Base-by-base conservation (phyloP, 2,888 invertebrate species). In the Zaprionus lineosus region DNA sequence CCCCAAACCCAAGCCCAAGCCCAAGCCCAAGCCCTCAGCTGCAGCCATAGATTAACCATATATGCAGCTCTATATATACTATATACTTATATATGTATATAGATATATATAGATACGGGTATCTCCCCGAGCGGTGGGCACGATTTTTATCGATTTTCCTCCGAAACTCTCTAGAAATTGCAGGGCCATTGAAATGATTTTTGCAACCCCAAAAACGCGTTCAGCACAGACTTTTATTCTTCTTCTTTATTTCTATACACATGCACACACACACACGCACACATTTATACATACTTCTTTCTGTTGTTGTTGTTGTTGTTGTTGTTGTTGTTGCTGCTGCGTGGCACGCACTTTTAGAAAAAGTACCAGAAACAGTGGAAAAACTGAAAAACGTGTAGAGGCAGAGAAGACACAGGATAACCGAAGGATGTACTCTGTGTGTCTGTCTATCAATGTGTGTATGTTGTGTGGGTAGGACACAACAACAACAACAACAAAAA, bases 331-430 rank as follows among this genome's bases (percentile, higher is more conserved):
- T 9, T 21, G 29, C 37, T 50, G 62, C 52, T 73, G 52, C 40
- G 51, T 74, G 21, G 37, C 62, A 79, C 79, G 83, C 79, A 86
- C 83, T 82, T 81, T 86, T 79, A 61, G 79, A 60, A n/a, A n/a
- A 65, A 71, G 46, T 41, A 43, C 40, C 67, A 73, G 73, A 59
- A 67, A 58, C 61, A 63, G 36, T 59, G 59, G 70, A 82, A 74
- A 77, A 82, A 74, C 70, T 67, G 58, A 48, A 59, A 51, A 59
- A 36, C 48, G 4, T 5, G 21, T 7, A 21, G 21, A 3, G 7
- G 21, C 21, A 21, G 24, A 6, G 6, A 37, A 43, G 52, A 62
- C 40, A 48, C 37, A 56, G 24, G 28, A 39, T 29, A 14, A 41
- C 16, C 24, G 33, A 48, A 41, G 14, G 55, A 1, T 44, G 48